Evolutionary conservation across 37 sponge, comb jelly and placozoan genomes (phyloP).

Genomic region (Diacarnus erythraeanus): DNA sequence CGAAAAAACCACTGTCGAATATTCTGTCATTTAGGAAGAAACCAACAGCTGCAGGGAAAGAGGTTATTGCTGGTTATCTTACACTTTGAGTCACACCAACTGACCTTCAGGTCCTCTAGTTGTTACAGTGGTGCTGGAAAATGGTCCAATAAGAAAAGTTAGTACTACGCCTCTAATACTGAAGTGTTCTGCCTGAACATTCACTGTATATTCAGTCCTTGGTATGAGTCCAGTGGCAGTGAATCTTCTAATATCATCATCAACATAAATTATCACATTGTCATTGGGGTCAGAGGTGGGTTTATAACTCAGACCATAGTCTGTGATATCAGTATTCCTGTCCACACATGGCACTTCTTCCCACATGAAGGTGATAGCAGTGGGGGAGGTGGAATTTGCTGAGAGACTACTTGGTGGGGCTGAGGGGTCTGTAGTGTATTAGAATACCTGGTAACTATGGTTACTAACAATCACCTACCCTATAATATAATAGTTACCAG

Average conservation of each 20-base stretch:
- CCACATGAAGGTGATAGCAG: slow-evolving; percentile 20
- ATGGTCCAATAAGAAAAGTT: neutral
- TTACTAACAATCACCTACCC: neutral
- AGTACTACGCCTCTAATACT: neutral
- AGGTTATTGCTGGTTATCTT: neutral
- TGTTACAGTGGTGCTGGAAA: neutral
- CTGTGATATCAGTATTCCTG: slow-evolving; percentile 29
- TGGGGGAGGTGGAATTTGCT: neutral
- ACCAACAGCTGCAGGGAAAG: neutral
- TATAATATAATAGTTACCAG: neutral
- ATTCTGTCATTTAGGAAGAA: too few species aligned
- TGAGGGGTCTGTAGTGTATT: slow-evolving; percentile 13
- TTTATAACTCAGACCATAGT: neutral
- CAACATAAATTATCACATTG: neutral
- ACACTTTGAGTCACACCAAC: neutral
- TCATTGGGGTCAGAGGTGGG: neutral
- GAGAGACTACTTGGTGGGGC: slow-evolving; percentile 3
- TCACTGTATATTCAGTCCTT: slow-evolving; percentile 8
- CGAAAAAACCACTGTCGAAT: too few species aligned
- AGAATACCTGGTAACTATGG: neutral
- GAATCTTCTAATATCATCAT: neutral
- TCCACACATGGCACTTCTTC: neutral
- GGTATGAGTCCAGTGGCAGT: slow-evolving; percentile 18
- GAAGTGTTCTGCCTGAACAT: neutral
- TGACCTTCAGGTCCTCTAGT: slow-evolving; percentile 2